Conservation (phyloP, 2,113 vertebrate species). For the Phoxinus phoxinus region DNA sequence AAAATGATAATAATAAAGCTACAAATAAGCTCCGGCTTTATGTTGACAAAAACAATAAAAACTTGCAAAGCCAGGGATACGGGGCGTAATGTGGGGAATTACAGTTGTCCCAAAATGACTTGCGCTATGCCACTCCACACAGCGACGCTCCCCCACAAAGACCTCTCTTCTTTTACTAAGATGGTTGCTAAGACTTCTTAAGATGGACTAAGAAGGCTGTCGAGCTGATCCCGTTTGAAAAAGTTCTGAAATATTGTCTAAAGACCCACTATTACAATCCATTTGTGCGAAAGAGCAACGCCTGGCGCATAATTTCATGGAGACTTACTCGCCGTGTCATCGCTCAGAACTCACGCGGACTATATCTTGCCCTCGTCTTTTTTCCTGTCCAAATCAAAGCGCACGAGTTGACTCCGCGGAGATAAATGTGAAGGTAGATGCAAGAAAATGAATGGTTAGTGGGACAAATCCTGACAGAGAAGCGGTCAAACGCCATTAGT, state of each 20-base stretch:
- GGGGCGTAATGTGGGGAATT: neutral
- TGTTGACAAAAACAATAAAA: neutral
- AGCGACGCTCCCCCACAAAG: constrained; percentile 22
- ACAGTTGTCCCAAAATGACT: constrained; percentile 4
- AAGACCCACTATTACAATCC: constrained; percentile 27
- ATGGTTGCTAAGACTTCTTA: constrained; percentile 38
- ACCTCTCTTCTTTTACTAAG: constrained; percentile 14
- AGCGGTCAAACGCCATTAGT: constrained; percentile 86
- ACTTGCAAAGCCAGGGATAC: neutral
- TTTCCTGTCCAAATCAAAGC: constrained; percentile 56
- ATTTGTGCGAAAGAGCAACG: constrained; percentile 39
- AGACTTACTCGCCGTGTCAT: constrained; percentile 55
- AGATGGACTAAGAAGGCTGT: constrained; percentile 22
- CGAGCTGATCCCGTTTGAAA: constrained; percentile 15
- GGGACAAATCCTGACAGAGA: constrained; percentile 75
- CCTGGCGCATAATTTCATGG: constrained; percentile 62
- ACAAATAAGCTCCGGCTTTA: neutral
- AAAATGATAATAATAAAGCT: neutral
- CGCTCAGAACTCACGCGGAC: constrained; percentile 64
- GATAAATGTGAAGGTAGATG: constrained; percentile 82
- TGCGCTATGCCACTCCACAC: neutral
- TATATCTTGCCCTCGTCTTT: constrained; percentile 32
- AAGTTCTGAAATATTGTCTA: constrained; percentile 31
- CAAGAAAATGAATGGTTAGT: constrained; percentile 79
- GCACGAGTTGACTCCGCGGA: constrained; percentile 68